Evolutionary conservation across 2,113 vertebrate genomes (phyloP), one percentile per base, ranked within the genome.

Genomic region (Toxotes jaculatrix): DNA sequence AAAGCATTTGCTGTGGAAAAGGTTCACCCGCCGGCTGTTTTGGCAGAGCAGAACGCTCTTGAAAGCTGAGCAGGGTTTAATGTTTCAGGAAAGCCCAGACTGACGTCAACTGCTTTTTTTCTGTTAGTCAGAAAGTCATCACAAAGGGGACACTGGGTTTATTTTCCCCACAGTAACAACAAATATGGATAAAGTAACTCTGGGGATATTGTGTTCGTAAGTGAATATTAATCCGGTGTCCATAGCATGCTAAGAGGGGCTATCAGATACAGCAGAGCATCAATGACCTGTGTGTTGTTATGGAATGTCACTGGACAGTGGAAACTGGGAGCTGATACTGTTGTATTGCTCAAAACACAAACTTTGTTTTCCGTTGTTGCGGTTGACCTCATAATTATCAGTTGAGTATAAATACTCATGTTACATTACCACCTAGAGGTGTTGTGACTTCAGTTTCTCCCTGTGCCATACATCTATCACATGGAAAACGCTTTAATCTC

Each of bases 201-300:
- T n/a, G 32, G 2, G 27, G 32, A 40, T 11, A 3, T 65, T 65
- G 55, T n/a, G 43, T 49, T 36, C 34, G 96, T 94, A 94, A 95
- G 92, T 17, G 60, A 57, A 63, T 80, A 80, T 69, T 70, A 84
- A 66, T 42, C 66, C 79, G 27, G 55, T 36, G 56, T 47, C 64
- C 56, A 38, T 32, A 27, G 27, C 51, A 61, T 21, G 36, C 51
- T 72, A 38, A 56, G 45, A n/a, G n/a, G 42, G 71, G 61, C 42
- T 27, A 19, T 80, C 31, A 47, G 38, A 66, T 53, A 63, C 73
- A 5, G 9, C 32, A 63, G 1, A 70, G 56, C 21, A 45, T 47
- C 13, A 57, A 16, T 36, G 10, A 17, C 27, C 36, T 56, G 49
- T 7, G 23, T 80, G 73, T 75, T 71, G 60, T 66, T 47, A 57